phyloP scores from a whole-genome alignment of 2,888 invertebrate genomes.

The Pollenia labialis region DNA sequence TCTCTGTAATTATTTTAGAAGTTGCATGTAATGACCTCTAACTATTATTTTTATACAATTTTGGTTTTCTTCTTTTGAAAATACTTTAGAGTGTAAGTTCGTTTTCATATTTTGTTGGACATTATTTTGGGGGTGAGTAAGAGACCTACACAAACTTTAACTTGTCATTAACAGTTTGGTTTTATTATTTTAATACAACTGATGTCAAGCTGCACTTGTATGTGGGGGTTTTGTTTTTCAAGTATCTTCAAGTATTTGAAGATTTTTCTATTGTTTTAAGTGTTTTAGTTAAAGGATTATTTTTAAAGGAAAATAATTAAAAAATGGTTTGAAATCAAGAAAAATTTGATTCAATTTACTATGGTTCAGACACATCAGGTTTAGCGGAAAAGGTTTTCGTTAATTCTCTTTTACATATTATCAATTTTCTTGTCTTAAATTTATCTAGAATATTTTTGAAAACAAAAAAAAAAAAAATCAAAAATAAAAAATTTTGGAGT shows the following conservation, averaged over 20 bases:
- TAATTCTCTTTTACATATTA: too few species aligned
- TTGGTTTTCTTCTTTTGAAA: not conserved
- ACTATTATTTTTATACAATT: not conserved
- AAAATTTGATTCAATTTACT: too few species aligned
- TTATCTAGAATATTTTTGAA: too few species aligned
- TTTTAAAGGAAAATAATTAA: not conserved
- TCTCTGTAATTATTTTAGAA: conserved; percentile 42
- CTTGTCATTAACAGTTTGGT: conserved; percentile 63
- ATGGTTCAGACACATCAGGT: too few species aligned
- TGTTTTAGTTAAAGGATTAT: not conserved
- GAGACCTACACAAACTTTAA: conserved; percentile 41
- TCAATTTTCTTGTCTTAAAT: too few species aligned
- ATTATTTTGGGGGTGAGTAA: not conserved
- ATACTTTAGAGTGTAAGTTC: conserved; percentile 13
- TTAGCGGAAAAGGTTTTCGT: too few species aligned
- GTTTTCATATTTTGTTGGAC: not conserved
- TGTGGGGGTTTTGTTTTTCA: not conserved
- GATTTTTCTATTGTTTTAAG: conserved; percentile 20
- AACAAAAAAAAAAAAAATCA: too few species aligned
- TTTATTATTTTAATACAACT: conserved; percentile 31
- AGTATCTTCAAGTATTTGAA: conserved; percentile 11
- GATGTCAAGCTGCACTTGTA: conserved; percentile 11
- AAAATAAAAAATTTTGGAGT: too few species aligned
- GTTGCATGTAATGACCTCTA: conserved; percentile 46
- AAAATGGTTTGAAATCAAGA: not conserved